phyloP scores from a whole-genome alignment of 1,140 invertebrate genomes.

The Psix sp. region DNA sequence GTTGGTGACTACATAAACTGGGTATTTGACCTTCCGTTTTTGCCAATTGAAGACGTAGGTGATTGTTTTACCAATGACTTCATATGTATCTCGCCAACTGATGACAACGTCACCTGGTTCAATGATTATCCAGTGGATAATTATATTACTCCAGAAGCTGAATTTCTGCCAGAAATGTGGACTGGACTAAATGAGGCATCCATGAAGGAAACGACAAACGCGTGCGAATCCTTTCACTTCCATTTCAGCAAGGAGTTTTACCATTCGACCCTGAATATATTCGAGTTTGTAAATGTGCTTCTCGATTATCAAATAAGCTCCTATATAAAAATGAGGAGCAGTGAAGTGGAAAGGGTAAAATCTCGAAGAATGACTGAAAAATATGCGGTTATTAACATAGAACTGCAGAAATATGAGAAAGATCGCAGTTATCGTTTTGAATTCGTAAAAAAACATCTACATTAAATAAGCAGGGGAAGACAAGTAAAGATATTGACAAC shows the following conservation, averaged over 20 bases:
- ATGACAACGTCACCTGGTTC: not conserved
- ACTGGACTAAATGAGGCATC: conserved; percentile 10
- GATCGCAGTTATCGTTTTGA: no score
- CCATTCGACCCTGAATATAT: conserved; percentile 3
- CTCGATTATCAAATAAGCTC: not conserved
- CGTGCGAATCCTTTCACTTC: conserved; percentile 27
- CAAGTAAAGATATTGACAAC: no score
- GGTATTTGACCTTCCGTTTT: conserved; percentile 9
- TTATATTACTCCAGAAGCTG: conserved; percentile 16
- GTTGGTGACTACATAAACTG: conserved; percentile 2
- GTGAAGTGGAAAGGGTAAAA: not conserved
- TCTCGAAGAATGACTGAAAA: not conserved
- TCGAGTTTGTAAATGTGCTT: conserved; percentile 8
- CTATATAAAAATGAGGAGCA: conserved; percentile 29
- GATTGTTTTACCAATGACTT: conserved; percentile 18
- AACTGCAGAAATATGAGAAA: no score
- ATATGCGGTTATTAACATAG: no score
- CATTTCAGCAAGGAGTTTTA: conserved; percentile 21
- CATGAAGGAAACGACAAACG: conserved; percentile 22
- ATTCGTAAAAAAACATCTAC: no score
- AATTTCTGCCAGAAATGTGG: conserved; percentile 13
- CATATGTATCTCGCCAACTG: not conserved
- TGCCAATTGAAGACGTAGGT: not conserved
- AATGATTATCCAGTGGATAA: conserved; percentile 11
- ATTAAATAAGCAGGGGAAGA: no score